Percentiles rank a stretch among this genome's conserved stretches.
phyloP scores from a whole-genome alignment of 2,888 invertebrate genomes.

The Pachymerium ferrugineum region DNA sequence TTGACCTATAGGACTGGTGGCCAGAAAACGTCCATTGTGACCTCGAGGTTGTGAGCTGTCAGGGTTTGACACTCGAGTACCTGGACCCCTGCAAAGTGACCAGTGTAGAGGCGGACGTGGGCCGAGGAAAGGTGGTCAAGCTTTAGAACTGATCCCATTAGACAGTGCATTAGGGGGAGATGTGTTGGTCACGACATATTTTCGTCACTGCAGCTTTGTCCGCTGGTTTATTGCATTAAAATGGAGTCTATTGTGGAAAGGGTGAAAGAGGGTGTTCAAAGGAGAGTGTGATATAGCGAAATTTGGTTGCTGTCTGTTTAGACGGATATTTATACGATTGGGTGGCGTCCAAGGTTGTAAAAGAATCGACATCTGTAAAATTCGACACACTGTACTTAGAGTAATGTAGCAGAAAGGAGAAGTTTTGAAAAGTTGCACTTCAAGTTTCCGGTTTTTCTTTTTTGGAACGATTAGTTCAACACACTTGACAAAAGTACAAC shows the following conservation, averaged over 20 bases:
- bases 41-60: conserved; percentile 11
- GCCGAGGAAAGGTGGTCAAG: conserved; percentile 17
- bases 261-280: not conserved
- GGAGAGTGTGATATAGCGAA: not conserved
- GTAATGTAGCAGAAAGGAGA: conserved; percentile 16
- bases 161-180: conserved; percentile 30
- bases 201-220: conserved; percentile 7
- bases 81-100: conserved; percentile 25
- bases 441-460: conserved; percentile 26
- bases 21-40: not conserved
- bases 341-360: conserved; percentile 17
- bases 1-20: conserved; percentile 21
- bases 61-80: conserved; percentile 21
- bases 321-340: conserved; percentile 27
- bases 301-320: not conserved
- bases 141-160: conserved; percentile 31
- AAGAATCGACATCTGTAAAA: conserved; percentile 22
- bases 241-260: not conserved
- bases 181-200: conserved; percentile 24
- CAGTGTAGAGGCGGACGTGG: conserved; percentile 27
- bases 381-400: conserved; percentile 22
- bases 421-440: conserved; percentile 19
- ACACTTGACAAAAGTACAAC: conserved; percentile 2
- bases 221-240: conserved; percentile 4
- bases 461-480: conserved; percentile 20